Percentiles rank a stretch among this genome's conserved stretches.
Conservation (phyloP, 2,888 invertebrate genomes). For the Agrochola litura region DNA sequence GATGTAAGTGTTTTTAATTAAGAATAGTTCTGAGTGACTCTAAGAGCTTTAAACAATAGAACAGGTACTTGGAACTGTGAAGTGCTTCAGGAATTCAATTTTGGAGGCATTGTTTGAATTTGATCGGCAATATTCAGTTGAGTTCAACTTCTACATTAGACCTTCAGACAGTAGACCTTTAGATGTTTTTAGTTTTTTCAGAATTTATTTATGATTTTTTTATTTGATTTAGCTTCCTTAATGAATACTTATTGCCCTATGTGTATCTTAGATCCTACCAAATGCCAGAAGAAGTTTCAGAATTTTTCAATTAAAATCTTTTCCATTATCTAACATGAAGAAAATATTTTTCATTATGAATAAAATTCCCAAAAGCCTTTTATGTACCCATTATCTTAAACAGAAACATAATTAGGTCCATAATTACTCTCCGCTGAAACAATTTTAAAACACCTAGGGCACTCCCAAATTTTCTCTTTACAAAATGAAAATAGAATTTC, state of each 20-base stretch:
- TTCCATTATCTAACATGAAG: not conserved
- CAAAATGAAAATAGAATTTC: constrained; percentile 41
- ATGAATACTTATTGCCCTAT: not conserved
- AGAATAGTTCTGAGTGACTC: constrained; percentile 16
- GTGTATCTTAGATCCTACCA: not conserved
- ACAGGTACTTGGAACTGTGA: not conserved
- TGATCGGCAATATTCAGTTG: not conserved
- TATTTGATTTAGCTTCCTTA: not conserved
- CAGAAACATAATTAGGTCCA: constrained; percentile 38
- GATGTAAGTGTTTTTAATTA: constrained; percentile 40
- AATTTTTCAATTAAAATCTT: not conserved
- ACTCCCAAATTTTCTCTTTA: constrained; percentile 23
- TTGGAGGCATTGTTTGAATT: not conserved
- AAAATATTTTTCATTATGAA: not conserved
- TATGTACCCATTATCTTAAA: constrained; percentile 23
- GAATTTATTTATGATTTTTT: not conserved
- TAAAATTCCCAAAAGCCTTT: constrained; percentile 33
- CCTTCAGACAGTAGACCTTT: not conserved
- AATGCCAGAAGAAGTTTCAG: not conserved
- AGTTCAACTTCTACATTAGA: not conserved
- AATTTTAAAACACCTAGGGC: constrained; percentile 47
- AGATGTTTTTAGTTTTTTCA: not conserved
- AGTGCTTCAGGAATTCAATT: constrained; percentile 2
- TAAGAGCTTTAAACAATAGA: constrained; percentile 9
- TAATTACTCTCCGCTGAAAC: constrained; percentile 31